Base-by-base conservation (phyloP, 1,140 invertebrate genomes). In the Neoseiulus cucumeris region DNA sequence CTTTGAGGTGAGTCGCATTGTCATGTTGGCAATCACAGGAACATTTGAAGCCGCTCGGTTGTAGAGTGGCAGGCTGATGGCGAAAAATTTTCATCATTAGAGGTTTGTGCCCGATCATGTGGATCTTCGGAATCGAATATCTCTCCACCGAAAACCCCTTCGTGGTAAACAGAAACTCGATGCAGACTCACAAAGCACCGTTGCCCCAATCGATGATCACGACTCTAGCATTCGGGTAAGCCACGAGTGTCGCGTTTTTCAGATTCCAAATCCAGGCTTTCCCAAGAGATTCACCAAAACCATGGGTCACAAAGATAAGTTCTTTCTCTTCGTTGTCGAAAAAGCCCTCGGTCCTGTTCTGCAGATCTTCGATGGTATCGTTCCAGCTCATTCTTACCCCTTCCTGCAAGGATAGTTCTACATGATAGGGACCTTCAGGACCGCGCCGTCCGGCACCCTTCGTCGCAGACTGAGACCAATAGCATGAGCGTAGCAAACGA, bases 171-270 rank as follows among this genome's bases (percentile, higher is more conserved):
- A 20, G 14, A 47, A 7, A 6, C 7, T 47, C 4, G 28, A 20
- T 22, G 14, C 5, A 17, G 14, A 59, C 51, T 25, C 33, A 59
- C 51, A 1, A 59, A 14, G 14, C 25, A 14, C 51, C 51, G 2
- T 59, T 59, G 51, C 51, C 33, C 45, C 45, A 47, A 14, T 47
- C 51, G 51, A 59, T 59, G 5, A 59, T 25, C 51, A 59, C 33
- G 4, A 14, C 33, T 12, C 17, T 33, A 2, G n/a, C 9, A 9
- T 59, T 59, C 51, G 25, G 25, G 2, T 25, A 59, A 14, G 51
- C 51, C 9, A 18, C 22, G 25, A 25, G 22, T 18, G 33, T 17
- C 6, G 51, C 22, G 51, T 25, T 33, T 17, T 9, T 59, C 1
- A 59, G 22, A 25, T 59, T 33, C 51, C 51, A 25, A n/a, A 59